Conservation (phyloP, 2,113 vertebrate genomes). For the Anseranas semipalmata region DNA sequence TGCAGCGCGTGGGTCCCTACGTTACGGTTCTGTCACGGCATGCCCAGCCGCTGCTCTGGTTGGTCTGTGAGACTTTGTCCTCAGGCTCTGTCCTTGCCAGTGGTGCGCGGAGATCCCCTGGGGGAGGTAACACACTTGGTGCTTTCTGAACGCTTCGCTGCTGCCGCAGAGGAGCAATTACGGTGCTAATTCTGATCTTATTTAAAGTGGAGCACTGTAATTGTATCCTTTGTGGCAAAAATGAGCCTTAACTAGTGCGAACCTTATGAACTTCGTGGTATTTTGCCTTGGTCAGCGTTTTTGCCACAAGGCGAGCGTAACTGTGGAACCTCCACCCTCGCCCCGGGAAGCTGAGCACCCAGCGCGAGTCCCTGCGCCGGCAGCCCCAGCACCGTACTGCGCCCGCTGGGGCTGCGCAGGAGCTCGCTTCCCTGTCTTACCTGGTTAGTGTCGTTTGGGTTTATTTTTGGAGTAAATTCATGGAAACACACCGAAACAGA, state of each 20-base stretch:
- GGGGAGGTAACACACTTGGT: not conserved
- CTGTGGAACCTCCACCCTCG: not conserved
- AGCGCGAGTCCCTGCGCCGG: too few relatives aligned
- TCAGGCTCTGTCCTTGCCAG: not conserved
- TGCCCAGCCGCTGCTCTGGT: not conserved
- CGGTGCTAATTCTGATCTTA: not conserved
- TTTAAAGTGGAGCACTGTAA: not conserved
- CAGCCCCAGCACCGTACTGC: not conserved
- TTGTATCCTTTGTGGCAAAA: not conserved
- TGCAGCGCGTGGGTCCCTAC: accelerated
- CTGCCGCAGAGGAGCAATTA: not conserved
- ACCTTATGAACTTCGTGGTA: not conserved
- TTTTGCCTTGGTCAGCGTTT: not conserved
- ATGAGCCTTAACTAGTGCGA: not conserved
- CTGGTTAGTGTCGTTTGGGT: not conserved
- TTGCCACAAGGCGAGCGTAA: not conserved
- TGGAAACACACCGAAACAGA: not conserved
- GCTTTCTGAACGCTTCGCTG: not conserved
- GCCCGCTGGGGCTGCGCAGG: not conserved
- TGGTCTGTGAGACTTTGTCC: not conserved
- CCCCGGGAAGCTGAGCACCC: too few relatives aligned
- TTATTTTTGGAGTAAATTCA: not conserved
- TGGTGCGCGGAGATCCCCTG: not conserved
- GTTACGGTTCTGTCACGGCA: not conserved
- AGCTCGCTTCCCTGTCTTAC: not conserved